phyloP scores from a whole-genome alignment of 2,888 invertebrate genomes.

The Tipula unca region DNA sequence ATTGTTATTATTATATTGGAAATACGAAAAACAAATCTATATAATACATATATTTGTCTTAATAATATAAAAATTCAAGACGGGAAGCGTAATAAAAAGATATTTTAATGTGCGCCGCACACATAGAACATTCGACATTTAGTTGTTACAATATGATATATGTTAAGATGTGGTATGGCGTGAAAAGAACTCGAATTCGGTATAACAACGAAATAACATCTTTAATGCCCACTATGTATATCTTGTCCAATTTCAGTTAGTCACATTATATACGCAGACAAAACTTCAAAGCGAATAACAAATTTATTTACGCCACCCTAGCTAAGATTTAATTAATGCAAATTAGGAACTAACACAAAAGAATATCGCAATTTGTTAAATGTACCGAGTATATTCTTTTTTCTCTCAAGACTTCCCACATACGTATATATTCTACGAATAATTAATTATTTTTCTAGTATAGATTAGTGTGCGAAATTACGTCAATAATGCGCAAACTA shows the following conservation, averaged over 20 bases:
- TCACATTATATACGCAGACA: not conserved
- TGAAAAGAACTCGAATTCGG: too few species aligned
- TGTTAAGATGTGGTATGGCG: too few species aligned
- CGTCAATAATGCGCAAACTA: not conserved
- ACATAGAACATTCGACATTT: too few species aligned
- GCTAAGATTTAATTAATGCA: not conserved
- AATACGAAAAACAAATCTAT: not conserved
- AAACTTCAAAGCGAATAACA: not conserved
- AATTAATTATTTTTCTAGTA: not conserved
- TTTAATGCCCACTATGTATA: not conserved
- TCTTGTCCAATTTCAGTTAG: not conserved
- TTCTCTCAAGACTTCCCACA: not conserved
- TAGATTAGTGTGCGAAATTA: not conserved
- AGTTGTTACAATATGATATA: too few species aligned
- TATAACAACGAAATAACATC: too few species aligned
- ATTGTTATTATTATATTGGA: not conserved
- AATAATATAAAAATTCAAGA: not conserved
- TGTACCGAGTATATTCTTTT: not conserved
- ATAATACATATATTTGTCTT: too few species aligned
- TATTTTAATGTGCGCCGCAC: not conserved
- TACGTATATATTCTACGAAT: not conserved
- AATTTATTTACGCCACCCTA: not conserved
- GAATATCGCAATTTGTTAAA: not conserved
- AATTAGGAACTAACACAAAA: not conserved
- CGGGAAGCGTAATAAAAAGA: not conserved